These are phyloP conservation scores for Nesogale talazaci DNA, from an alignment of 2,113 vertebrate species.

Conservation along the genomic window DNA sequence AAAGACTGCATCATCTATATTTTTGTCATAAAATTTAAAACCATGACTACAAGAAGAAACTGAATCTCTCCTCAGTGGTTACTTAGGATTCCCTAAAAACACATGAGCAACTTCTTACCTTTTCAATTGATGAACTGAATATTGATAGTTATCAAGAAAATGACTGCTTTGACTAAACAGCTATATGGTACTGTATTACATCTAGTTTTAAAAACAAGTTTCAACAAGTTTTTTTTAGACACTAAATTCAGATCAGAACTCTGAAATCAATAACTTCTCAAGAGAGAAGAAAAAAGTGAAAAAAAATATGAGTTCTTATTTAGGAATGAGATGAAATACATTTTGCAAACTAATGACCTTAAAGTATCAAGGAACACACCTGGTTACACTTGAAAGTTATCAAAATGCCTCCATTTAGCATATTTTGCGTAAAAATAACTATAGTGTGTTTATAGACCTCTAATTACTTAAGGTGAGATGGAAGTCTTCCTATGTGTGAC, in stretches of 20 bases:
- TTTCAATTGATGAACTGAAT: slow-evolving; percentile 1
- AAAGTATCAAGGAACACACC: slow-evolving; percentile 63
- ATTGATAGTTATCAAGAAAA: background rate
- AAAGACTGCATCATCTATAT: slow-evolving; percentile 4
- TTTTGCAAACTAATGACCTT: slow-evolving; percentile 69
- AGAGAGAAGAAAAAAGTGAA: slow-evolving; percentile 44
- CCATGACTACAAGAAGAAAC: background rate
- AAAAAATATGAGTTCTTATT: slow-evolving; percentile 73
- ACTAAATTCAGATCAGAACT: slow-evolving; percentile 33
- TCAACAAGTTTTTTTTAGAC: slow-evolving; percentile 33
- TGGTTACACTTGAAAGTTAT: slow-evolving; percentile 74
- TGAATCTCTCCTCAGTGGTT: slow-evolving; percentile 25
- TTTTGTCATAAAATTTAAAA: slow-evolving; percentile 11
- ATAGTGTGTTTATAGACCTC: slow-evolving; percentile 51
- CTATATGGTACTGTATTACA: background rate
- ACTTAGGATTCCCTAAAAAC: slow-evolving; percentile 51
- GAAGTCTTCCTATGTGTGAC: slow-evolving; percentile 20
- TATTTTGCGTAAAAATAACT: slow-evolving; percentile 72
- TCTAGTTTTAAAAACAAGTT: slow-evolving; percentile 55
- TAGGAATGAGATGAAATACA: slow-evolving; percentile 58
- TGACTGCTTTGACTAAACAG: slow-evolving; percentile 1
- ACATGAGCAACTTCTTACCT: background rate
- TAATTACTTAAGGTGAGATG: slow-evolving; percentile 47
- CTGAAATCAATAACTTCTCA: slow-evolving; percentile 69
- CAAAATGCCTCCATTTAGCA: slow-evolving; percentile 70